These are phyloP conservation scores for Loripinus fragilis DNA, from an alignment of 2,888 invertebrate genomes.

Conservation along the genomic window DNA sequence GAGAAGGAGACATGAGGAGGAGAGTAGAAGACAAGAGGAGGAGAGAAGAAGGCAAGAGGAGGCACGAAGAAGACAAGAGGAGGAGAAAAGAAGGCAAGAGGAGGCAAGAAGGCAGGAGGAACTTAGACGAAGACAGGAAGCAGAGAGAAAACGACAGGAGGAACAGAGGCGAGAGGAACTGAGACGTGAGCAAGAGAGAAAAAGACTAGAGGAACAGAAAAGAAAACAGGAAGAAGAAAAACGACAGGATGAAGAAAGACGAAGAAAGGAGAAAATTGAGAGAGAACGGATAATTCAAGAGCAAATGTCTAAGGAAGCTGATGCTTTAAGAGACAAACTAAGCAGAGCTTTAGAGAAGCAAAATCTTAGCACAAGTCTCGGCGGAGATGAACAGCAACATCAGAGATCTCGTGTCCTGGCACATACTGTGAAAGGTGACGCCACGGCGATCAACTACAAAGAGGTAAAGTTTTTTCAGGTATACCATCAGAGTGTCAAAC, in stretches of 20 bases:
- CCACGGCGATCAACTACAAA: background rate
- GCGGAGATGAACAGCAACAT: background rate
- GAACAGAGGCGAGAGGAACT: background rate
- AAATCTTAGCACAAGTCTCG: background rate
- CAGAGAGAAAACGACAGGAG: no score
- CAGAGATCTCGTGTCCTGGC: background rate
- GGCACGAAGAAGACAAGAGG: background rate
- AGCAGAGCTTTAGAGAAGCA: background rate
- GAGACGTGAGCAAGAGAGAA: background rate
- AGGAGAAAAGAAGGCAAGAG: background rate
- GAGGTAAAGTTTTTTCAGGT: no score
- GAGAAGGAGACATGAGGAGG: background rate
- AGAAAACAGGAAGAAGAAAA: background rate
- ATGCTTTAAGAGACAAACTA: background rate
- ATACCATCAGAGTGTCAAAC: no score
- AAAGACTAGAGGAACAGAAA: background rate
- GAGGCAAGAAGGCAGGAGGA: no score
- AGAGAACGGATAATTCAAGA: background rate
- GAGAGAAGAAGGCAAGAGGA: background rate
- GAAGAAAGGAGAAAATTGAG: constrained; percentile 2
- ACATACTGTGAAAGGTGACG: background rate
- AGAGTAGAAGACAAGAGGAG: no score
- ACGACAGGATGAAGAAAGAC: background rate
- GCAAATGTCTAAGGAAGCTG: constrained; percentile 5
- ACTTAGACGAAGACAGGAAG: no score